phyloP scores from a whole-genome alignment of 2,113 vertebrate species.

The Larimichthys polyactis region DNA sequence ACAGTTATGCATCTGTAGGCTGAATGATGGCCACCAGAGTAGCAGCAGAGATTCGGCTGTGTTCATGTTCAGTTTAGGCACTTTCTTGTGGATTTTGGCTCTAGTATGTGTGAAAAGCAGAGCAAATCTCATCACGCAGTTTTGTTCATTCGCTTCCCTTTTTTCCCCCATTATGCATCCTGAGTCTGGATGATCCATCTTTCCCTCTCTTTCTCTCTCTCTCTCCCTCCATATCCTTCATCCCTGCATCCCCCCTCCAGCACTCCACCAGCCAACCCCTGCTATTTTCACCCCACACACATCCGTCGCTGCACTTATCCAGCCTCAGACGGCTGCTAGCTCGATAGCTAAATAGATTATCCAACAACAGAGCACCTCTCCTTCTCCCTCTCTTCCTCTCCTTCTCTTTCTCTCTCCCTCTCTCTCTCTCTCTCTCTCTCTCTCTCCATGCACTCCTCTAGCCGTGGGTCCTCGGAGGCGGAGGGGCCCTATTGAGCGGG shows the following conservation, averaged over 20 bases:
- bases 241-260: conserved; percentile 64
- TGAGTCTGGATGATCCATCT: conserved; percentile 67
- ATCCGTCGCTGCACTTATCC: conserved; percentile 87
- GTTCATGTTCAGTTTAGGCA: neutral
- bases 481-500: conserved; percentile 90
- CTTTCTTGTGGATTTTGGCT: conserved; percentile 32
- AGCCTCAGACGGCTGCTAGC: conserved; percentile 93
- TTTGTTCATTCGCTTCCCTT: conserved; percentile 47
- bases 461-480: conserved; percentile 72
- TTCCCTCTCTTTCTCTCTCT: conserved; percentile 37
- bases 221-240: conserved; percentile 48
- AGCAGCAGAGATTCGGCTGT: conserved; percentile 6
- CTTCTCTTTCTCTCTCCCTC: neutral
- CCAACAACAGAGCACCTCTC: conserved; percentile 94
- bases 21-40: conserved; percentile 64
- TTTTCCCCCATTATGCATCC: conserved; percentile 55
- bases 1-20: conserved; percentile 56
- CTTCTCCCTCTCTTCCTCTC: conserved; percentile 83
- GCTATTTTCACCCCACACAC: conserved; percentile 86
- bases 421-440: conserved; percentile 13
- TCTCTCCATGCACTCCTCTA: conserved; percentile 71
- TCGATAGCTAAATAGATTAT: conserved; percentile 94
- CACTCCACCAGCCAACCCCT: conserved; percentile 74
- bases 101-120: conserved; percentile 42
- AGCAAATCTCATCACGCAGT: conserved; percentile 55